Evolutionary conservation across 2,113 vertebrate genomes (phyloP), one percentile per base, ranked within the genome.

Genomic region (Psilopsiagon aurifrons): DNA sequence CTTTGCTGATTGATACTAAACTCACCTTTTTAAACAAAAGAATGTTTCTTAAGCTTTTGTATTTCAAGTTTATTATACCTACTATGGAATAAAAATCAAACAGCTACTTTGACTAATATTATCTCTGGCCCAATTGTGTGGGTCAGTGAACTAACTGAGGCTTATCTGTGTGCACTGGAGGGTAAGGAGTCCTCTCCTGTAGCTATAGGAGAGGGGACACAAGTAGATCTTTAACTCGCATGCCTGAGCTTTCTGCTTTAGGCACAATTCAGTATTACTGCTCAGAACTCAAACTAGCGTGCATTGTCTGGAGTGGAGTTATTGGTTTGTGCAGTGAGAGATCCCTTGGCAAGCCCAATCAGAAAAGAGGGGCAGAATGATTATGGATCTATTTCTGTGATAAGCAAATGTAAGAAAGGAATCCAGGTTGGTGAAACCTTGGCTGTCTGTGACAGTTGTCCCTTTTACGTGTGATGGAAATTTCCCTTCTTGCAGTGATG

Each of bases 201-300:
- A 31, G 31, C 62, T 68, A 2, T 5, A 49, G 46, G 46, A 57
- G 11, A 46, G 83, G 13, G 23, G 27, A 5, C 43, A 20, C 25
- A 12, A 25, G 39, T n/a, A 33, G 12, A 69, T 80, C 33, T 51
- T n/a, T 28, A 46, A 14, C 29, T 20, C 66, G 78, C 0, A 0
- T 47, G 75, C 29, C 69, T 78, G 17, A 88, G 47, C n/a, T 59
- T 85, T 10, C 37, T 73, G 52, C 46, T 49, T 54, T 22, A 7
- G 15, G 20, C 24, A 18, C 28, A 33, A 10, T 44, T 80, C n/a
- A n/a, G 20, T 10, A 28, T 33, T n/a, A 1, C 17, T n/a, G 37
- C 33, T 67, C 13, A 23, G 33, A 25, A 55, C 3, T 11, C 15
- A 4, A 13, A 1, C 3, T 25, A 0, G 7, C 43, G 0, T 23